Evolutionary conservation across 2,113 vertebrate genomes (phyloP), one percentile per base, ranked within the genome.

Genomic region (Balaenoptera acutorostrata): DNA sequence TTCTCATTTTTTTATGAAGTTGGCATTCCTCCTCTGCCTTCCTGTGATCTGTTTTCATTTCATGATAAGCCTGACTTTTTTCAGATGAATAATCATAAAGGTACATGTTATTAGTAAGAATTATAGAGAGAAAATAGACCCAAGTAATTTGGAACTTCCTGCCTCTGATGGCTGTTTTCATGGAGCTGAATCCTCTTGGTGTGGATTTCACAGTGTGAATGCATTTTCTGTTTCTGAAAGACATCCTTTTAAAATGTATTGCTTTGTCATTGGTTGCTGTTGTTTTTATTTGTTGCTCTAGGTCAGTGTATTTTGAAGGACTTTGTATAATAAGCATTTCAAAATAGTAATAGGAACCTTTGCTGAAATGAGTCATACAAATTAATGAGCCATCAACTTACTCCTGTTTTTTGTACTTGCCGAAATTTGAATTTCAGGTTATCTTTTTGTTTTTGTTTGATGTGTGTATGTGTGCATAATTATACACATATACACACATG

Each of bases 1-100:
- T 83, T 95, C 91, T 95, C 59, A 91, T 87, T 92, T 98, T 94
- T 68, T 55, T 46, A 33, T 59, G 94, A 98, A 93, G 39, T 88
- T 98, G 98, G 96, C 68, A 0, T 82, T 97, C 63, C 4, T 97
- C 88, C 81, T 97, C 21, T 71, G 44, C 90, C 91, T 95, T 98
- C 39, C 83, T 85, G 27, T 96, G 95, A 92, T 96, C 83, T 97
- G 88, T 97, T 98, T 98, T 98, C 85, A 77, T 96, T 95, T 93
- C 14, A 17, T 81, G 90, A 72, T 90, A 87, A 81, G 41, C 93
- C 86, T 88, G 33, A 15, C 82, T 61, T 96, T 80, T 57, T 69
- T 9, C 52, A 68, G 92, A 86, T 69, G 95, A 91, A 80, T 90
- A 74, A 80, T 52, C 85, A 9, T 44, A 46, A 64, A 71, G 27